These are phyloP conservation scores for Heptranchias perlo DNA, from an alignment of 2,113 vertebrate genomes.

Conservation along the genomic window DNA sequence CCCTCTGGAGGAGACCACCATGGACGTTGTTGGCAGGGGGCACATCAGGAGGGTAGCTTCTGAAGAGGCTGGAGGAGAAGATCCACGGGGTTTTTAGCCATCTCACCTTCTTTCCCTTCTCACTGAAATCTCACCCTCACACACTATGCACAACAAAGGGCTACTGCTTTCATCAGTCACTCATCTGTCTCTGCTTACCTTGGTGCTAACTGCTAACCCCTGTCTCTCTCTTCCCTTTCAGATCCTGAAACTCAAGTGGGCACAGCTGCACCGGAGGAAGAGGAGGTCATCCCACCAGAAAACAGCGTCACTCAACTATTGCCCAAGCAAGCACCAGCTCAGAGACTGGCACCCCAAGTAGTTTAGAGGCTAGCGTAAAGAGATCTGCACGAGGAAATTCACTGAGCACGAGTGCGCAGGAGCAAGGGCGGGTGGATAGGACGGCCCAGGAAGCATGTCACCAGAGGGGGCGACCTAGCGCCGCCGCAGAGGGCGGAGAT, in stretches of 20 bases:
- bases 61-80: no score
- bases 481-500: not conserved
- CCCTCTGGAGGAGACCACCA: not conserved
- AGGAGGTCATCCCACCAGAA: not conserved
- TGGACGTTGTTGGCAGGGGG: not conserved
- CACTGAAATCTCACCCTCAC: not conserved
- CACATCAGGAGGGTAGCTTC: not conserved
- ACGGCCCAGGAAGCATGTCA: not conserved
- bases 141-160: not conserved
- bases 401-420: not conserved
- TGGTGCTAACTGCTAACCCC: no score
- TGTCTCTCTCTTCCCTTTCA: no score
- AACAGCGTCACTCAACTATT: not conserved
- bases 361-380: not conserved
- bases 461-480: not conserved
- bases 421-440: not conserved
- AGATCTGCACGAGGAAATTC: not conserved
- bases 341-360: not conserved
- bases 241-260: not conserved
- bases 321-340: not conserved
- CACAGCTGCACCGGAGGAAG: not conserved
- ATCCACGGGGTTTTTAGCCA: not conserved
- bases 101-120: not conserved
- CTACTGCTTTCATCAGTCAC: no score
- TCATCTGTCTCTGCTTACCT: no score